A percentile compares a stretch with the other conserved stretches of the same genome.
These are phyloP conservation scores for Acipenser oxyrinchus DNA, from an alignment of 2,797 vertebrate species.

Conservation along the genomic window DNA sequence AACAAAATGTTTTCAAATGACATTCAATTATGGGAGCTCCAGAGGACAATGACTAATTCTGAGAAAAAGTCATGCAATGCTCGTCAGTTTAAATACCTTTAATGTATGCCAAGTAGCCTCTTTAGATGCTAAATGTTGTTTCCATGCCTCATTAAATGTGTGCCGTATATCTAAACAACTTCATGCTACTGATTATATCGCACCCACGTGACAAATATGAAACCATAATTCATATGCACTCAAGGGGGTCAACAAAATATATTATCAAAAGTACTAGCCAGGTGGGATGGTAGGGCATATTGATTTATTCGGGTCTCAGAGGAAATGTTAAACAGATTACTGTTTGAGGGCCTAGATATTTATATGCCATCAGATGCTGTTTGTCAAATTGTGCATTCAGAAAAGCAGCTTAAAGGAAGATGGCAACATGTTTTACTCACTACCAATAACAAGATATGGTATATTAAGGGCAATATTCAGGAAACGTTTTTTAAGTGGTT, in stretches of 20 bases:
- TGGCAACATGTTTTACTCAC: too few relatives aligned
- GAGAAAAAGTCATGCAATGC: slow-evolving; percentile 6
- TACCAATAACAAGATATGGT: too few relatives aligned
- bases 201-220: slow-evolving; percentile 3
- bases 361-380: too few relatives aligned
- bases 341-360: background rate
- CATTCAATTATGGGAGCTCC: slow-evolving; percentile 33
- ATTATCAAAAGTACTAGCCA: background rate
- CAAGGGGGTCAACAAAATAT: slow-evolving; percentile 3
- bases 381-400: too few relatives aligned
- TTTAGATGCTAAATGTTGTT: slow-evolving; percentile 11
- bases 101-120: slow-evolving; percentile 10
- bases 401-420: too few relatives aligned
- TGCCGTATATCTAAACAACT: slow-evolving; percentile 5
- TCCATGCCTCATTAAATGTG: slow-evolving; percentile 1
- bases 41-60: slow-evolving; percentile 10
- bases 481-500: too few relatives aligned
- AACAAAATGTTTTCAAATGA: slow-evolving; percentile 42
- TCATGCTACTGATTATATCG: background rate
- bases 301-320: slow-evolving; percentile 3
- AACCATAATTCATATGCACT: background rate
- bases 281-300: background rate
- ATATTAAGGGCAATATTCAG: too few relatives aligned
- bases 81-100: slow-evolving; percentile 12
- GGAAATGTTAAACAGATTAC: background rate